These are phyloP conservation scores for Phrynosoma platyrhinos DNA, from an alignment of 2,113 vertebrate genomes.

Conservation along the genomic window DNA sequence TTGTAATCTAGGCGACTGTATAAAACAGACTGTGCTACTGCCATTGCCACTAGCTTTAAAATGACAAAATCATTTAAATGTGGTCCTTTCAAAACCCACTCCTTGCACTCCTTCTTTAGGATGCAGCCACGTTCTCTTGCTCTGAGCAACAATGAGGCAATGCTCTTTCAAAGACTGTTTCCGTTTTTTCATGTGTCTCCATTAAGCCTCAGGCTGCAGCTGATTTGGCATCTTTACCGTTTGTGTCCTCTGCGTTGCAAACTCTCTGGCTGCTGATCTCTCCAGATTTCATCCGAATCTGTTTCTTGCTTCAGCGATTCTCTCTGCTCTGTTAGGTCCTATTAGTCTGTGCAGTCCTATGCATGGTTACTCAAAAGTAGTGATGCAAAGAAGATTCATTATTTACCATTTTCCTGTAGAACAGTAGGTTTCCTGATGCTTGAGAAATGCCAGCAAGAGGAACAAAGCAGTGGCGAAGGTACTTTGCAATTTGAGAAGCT, in stretches of 20 bases:
- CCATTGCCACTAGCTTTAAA: not conserved
- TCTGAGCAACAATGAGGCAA: not conserved
- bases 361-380: no score
- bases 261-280: not conserved
- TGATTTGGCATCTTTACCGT: not conserved
- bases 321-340: not conserved
- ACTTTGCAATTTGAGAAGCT: no score
- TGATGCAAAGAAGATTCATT: no score
- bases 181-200: not conserved
- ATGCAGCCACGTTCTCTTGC: not conserved
- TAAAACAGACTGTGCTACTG: not conserved
- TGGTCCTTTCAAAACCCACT: not conserved
- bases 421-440: no score
- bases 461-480: no score
- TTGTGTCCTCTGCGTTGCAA: not conserved
- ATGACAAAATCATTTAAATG: not conserved
- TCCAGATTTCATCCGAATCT: not conserved
- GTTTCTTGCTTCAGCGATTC: not conserved
- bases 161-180: not conserved
- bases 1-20: not conserved
- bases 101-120: not conserved
- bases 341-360: no score
- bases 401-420: no score
- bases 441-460: no score
- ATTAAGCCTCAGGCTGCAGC: not conserved